Evolutionary conservation across 2,797 vertebrate genomes (phyloP), one percentile per base, ranked within the genome.

Genomic region (Sparus aurata): DNA sequence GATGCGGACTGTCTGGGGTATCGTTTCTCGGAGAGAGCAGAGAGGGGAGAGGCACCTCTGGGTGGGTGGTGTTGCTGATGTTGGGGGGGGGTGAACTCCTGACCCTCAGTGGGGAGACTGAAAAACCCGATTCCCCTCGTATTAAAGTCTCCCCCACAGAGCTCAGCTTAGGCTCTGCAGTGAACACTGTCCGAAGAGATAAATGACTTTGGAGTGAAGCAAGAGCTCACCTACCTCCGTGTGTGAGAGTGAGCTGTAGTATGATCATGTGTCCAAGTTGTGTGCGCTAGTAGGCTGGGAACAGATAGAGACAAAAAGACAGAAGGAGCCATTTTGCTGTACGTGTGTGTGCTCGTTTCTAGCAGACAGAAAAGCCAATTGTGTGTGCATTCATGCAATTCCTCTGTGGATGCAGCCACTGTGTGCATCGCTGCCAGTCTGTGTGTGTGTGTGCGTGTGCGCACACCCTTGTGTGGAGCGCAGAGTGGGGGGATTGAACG

Each of bases 141-240:
- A 74, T 89, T 80, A 78, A 76, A 85, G 76, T 65, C 74, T 71
- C 25, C 67, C 76, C 74, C 73, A 86, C 77, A 13, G 73, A 82
- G 79, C 76, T 74, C 64, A 71, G 60, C 76, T 59, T 27, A 77
- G 57, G 67, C 49, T 74, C 73, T 52, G 72, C 85, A 89, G 76
- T 80, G 64, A 87, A 83, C 80, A 75, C 64, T 84, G 81, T 76
- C 80, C 60, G 67, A 58, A 83, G 80, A 92, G 87, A 93, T 91
- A 87, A 90, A 93, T 73, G 46, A 82, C 85, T 88, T 85, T 80
- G n/a, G 30, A 82, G 38, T 43, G 49, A 79, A 79, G 63, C 38
- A 58, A 60, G 77, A 60, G 77, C 70, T 81, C 58, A 47, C 70
- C 55, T 77, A 71, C 68, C 62, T 55, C 34, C 11, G 46, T 45